Percentiles rank a stretch among this genome's conserved stretches.
Conservation (phyloP, 2,888 invertebrate genomes). For the Willowsia nigromaculata region DNA sequence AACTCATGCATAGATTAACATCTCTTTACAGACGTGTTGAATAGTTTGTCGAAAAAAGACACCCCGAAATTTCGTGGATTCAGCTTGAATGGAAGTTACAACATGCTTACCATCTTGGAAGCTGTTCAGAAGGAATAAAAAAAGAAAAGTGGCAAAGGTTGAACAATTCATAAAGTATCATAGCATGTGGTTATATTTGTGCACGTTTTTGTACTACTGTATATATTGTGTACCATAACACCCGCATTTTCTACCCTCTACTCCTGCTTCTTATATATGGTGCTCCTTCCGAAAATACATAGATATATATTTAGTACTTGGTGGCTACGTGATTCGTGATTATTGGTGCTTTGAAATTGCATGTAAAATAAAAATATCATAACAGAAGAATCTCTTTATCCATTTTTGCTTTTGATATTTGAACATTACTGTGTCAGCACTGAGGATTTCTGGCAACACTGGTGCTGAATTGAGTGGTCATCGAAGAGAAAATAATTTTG, state of each 20-base stretch:
- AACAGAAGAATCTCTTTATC: not conserved
- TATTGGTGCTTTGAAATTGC: conserved; percentile 52
- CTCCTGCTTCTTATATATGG: not conserved
- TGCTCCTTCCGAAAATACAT: not conserved
- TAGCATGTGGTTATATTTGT: no score
- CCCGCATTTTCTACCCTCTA: not conserved
- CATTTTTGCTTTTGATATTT: no score
- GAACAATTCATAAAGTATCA: no score
- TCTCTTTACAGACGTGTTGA: not conserved
- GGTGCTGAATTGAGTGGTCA: conserved; percentile 49
- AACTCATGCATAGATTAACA: not conserved
- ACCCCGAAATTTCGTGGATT: not conserved
- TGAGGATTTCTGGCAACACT: not conserved
- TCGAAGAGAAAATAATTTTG: not conserved
- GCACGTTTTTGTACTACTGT: not conserved
- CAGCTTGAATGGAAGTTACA: not conserved
- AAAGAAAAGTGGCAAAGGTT: not conserved
- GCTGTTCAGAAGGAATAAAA: not conserved
- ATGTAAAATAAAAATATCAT: not conserved
- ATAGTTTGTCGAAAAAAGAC: not conserved
- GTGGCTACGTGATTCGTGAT: conserved; percentile 40
- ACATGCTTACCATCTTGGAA: no score
- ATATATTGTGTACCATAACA: not conserved
- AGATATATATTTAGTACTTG: no score
- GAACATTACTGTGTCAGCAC: no score